Percentiles rank a stretch among this genome's conserved stretches.
These are phyloP conservation scores for Melipona quadrifasciata DNA, from an alignment of 1,140 invertebrate genomes.

Conservation along the genomic window DNA sequence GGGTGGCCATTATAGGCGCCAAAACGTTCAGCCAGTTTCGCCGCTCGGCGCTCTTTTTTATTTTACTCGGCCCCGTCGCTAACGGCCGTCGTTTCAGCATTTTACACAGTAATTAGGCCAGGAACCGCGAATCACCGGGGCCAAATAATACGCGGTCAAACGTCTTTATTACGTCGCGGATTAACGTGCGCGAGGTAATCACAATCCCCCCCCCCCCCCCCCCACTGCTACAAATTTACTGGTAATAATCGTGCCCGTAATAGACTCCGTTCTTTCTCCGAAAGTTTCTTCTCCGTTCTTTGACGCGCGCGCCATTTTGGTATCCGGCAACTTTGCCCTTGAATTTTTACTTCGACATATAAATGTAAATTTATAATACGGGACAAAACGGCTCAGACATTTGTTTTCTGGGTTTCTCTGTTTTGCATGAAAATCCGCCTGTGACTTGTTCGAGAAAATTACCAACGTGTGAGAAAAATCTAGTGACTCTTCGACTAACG, in stretches of 20 bases:
- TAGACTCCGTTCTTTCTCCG: not conserved
- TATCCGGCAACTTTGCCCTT: not conserved
- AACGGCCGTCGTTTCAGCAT: conserved; percentile 53
- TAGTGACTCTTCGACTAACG: too few relatives aligned
- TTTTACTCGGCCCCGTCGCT: conserved; percentile 49
- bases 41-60: not conserved
- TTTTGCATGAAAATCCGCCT: too few relatives aligned
- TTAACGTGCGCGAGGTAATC: conserved; percentile 65
- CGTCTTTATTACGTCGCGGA: conserved; percentile 70
- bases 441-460: too few relatives aligned
- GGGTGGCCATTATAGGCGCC: conserved; percentile 49
- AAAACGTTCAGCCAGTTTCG: conserved; percentile 54
- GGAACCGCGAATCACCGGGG: conserved; percentile 46
- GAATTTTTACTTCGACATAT: not conserved
- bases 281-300: not conserved
- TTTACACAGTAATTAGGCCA: conserved; percentile 69
- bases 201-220: conserved; percentile 59
- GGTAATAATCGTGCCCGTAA: conserved; percentile 51
- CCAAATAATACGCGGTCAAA: conserved; percentile 53
- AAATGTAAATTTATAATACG: too few relatives aligned
- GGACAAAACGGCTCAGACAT: too few relatives aligned
- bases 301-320: not conserved
- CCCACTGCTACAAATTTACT: conserved; percentile 50
- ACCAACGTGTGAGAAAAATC: too few relatives aligned
- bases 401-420: too few relatives aligned